Evolutionary conservation across 92 coral and sea anemone species (phyloP), one percentile per base, ranked within the genome.

Genomic region (Meandrina meandrites): DNA sequence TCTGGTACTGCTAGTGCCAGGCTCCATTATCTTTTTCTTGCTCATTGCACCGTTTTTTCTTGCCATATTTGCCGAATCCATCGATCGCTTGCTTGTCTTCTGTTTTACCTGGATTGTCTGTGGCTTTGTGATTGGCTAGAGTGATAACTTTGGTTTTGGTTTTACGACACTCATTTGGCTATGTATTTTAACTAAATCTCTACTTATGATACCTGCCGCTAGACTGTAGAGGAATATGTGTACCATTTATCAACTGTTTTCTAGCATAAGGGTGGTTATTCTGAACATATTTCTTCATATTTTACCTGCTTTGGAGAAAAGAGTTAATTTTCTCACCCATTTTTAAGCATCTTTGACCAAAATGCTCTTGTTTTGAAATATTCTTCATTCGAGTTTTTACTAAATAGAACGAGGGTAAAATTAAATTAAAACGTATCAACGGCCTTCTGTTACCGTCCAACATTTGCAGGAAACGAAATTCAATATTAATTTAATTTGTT

Each of bases 221-320:
- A n/a, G n/a, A n/a, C n/a, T n/a, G n/a, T n/a, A n/a, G n/a, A n/a
- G n/a, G n/a, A n/a, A n/a, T n/a, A 57, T 57, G 17, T 57, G 64
- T 22, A 18, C 6, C 64, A 57, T 57, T 17, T 1, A 57, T 19
- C 7, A 57, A 19, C 64, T 57, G 18, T 57, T 57, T 40, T 40
- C 45, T 6, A 40, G 6, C 45, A 40, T 57, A 57, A 18, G n/a
- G n/a, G n/a, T n/a, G n/a, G n/a, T n/a, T n/a, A n/a, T n/a, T n/a
- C n/a, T n/a, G n/a, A n/a, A n/a, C n/a, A n/a, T n/a, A n/a, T n/a
- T n/a, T n/a, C n/a, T n/a, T n/a, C n/a, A n/a, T 2, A 50, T 17
- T 15, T 32, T 40, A 93, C 96, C 88, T 91, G 91, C 34, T 93
- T 90, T 16, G 96, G 92, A 40, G 94, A 93, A 34, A 79, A 54